phyloP scores from a whole-genome alignment of 35 echinoderm and acorn worm genomes.

The Amphiura filiformis region DNA sequence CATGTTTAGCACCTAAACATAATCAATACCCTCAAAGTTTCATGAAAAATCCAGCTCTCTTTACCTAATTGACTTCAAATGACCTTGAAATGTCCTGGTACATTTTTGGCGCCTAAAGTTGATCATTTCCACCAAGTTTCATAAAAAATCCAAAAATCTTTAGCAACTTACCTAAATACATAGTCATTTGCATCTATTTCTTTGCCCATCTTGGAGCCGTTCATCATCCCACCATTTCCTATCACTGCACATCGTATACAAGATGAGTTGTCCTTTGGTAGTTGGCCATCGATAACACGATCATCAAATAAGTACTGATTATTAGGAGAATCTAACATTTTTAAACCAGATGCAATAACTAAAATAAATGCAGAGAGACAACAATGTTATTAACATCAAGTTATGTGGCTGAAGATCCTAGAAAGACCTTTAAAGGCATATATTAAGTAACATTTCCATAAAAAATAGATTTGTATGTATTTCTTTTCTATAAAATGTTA shows the following conservation, averaged over 20 bases:
- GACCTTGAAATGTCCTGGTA: too few relatives aligned
- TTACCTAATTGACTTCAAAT: too few relatives aligned
- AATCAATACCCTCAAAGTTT: too few relatives aligned
- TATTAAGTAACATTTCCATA: background rate
- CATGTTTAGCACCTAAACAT: too few relatives aligned
- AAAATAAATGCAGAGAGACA: background rate
- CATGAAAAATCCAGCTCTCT: too few relatives aligned
- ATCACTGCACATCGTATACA: constrained; percentile 43
- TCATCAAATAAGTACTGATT: constrained; percentile 45
- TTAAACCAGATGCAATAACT: constrained; percentile 2
- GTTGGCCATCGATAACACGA: constrained; percentile 6
- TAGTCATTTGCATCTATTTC: constrained; percentile 53
- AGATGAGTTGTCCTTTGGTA: background rate
- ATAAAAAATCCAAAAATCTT: too few relatives aligned
- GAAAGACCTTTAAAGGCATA: background rate
- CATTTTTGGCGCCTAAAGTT: too few relatives aligned
- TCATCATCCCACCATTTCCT: constrained; percentile 44
- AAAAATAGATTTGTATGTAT: too few relatives aligned
- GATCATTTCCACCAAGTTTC: too few relatives aligned
- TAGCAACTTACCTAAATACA: constrained; percentile 49
- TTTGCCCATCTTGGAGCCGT: constrained; percentile 28
- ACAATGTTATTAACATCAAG: background rate
- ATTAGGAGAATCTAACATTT: background rate
- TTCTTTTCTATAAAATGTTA: too few relatives aligned
- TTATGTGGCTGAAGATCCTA: background rate